A percentile compares a stretch with the other conserved stretches of the same genome.
Evolutionary conservation across 2,888 invertebrate genomes (phyloP).

Genomic region (Endotricha flammealis): DNA sequence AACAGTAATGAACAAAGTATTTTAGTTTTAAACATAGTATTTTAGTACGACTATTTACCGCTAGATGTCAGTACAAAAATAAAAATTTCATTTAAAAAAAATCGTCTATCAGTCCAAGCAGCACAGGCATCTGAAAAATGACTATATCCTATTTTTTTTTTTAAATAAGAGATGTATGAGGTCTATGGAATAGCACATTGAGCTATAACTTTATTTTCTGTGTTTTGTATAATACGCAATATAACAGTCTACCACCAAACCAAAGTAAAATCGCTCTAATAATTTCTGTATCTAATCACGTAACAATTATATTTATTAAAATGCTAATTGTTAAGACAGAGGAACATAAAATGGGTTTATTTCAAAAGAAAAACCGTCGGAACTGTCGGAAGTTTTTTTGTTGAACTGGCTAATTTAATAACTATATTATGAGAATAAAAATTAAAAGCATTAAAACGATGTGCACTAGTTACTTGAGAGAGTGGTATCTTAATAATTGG

Average conservation of each 20-base stretch:
- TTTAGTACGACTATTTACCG: no score
- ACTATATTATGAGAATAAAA: neutral
- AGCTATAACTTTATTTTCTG: no score
- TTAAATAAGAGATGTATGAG: no score
- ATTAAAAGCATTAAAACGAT: neutral
- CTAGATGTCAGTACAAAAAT: no score
- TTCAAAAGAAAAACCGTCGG: constrained; percentile 1
- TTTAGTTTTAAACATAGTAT: no score
- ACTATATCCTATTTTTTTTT: no score
- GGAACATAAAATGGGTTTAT: neutral
- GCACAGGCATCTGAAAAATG: no score
- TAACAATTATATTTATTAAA: neutral
- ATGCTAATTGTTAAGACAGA: constrained; percentile 1
- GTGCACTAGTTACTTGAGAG: constrained; percentile 7
- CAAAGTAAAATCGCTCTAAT: neutral
- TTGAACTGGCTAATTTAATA: constrained; percentile 4
- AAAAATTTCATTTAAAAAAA: no score
- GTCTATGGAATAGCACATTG: no score
- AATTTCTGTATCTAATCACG: constrained; percentile 1
- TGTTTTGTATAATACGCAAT: no score
- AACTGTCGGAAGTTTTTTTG: constrained; percentile 3
- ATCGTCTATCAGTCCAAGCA: no score
- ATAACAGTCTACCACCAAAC: no score
- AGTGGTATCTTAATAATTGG: neutral
- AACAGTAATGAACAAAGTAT: constrained; percentile 11